phyloP scores from a whole-genome alignment of 2,113 vertebrate species.

The Pomatorhinus ruficollis region DNA sequence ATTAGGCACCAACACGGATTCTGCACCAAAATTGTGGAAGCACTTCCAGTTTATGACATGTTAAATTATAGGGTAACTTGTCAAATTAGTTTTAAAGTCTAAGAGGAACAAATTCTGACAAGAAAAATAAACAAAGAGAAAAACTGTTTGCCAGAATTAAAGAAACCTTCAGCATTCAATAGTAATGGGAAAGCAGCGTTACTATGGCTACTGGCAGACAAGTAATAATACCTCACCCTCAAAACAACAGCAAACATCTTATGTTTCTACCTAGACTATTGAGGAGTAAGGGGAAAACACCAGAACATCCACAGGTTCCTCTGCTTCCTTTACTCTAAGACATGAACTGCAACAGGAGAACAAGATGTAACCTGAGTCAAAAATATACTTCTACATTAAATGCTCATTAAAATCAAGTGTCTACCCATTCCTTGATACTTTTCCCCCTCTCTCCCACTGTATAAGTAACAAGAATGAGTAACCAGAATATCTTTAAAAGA shows the following conservation, averaged over 20 bases:
- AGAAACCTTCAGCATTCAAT: not conserved
- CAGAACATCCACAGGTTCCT: not conserved
- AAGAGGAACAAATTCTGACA: not conserved
- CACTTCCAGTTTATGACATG: not conserved
- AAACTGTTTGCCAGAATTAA: conserved; percentile 3
- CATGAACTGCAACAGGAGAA: not conserved
- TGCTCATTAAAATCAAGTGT: not conserved
- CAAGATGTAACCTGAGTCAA: not conserved
- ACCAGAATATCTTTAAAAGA: not conserved
- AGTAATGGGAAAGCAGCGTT: not conserved
- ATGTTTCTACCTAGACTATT: not conserved
- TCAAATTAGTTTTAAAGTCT: conserved; percentile 21
- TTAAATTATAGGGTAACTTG: conserved; percentile 20
- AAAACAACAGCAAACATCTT: not conserved
- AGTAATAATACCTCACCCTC: not conserved
- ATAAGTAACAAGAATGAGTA: not conserved
- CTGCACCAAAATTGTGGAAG: not conserved
- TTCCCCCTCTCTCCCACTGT: fast-evolving
- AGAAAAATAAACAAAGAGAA: conserved; percentile 16
- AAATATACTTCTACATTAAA: not conserved
- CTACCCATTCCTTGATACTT: not conserved
- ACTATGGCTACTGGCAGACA: conserved; percentile 23
- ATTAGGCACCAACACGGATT: not conserved
- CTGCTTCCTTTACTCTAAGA: not conserved
- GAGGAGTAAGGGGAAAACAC: not conserved